These are phyloP conservation scores for Zenarchopterus dispar DNA, from an alignment of 2,797 vertebrate species.

Conservation along the genomic window DNA sequence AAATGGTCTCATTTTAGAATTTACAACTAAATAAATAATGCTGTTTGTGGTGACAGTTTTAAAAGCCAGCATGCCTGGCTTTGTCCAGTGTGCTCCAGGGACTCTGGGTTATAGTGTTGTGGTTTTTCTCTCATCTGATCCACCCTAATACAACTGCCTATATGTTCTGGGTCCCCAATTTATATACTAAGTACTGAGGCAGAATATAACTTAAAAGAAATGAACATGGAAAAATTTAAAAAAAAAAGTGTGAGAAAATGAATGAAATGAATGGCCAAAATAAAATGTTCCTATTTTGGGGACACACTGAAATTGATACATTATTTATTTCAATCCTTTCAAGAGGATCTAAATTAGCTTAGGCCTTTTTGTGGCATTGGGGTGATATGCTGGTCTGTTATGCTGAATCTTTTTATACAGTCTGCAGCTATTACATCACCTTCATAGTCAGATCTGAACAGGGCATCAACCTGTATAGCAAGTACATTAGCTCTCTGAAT, in stretches of 20 bases:
- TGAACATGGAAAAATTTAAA: neutral
- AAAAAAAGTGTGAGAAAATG: neutral
- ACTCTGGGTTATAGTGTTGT: neutral
- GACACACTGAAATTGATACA: too few relatives aligned
- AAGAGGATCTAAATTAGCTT: too few relatives aligned
- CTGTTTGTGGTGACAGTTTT: neutral
- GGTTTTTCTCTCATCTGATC: neutral
- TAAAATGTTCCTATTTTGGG: too few relatives aligned
- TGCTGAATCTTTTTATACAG: too few relatives aligned
- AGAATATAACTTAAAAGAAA: neutral
- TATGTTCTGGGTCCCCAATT: neutral
- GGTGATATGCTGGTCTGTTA: too few relatives aligned
- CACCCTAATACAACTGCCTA: neutral
- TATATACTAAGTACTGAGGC: neutral
- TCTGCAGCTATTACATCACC: too few relatives aligned
- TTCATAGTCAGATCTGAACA: too few relatives aligned
- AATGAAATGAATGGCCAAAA: too few relatives aligned
- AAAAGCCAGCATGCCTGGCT: constrained; percentile 9
- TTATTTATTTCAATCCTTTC: too few relatives aligned
- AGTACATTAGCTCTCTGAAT: too few relatives aligned
- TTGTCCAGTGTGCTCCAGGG: constrained; percentile 7
- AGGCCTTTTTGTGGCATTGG: too few relatives aligned
- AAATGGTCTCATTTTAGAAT: neutral
- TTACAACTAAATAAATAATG: constrained; percentile 1
- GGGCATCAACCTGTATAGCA: too few relatives aligned